Percentiles rank a stretch among this genome's conserved stretches.
These are phyloP conservation scores for Achatina immaculata DNA, from an alignment of 1,140 invertebrate genomes.

Conservation along the genomic window DNA sequence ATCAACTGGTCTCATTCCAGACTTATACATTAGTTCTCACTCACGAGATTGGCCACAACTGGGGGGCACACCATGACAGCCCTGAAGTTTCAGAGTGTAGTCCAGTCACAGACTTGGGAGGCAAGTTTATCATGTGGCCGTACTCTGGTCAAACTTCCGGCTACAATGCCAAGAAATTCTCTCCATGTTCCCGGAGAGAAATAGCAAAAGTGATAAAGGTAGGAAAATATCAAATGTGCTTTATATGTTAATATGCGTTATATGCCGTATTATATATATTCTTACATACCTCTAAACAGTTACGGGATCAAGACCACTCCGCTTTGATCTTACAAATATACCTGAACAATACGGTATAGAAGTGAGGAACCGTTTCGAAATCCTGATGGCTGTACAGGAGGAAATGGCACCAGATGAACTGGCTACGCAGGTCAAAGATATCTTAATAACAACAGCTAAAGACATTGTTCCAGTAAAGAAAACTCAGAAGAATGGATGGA, in stretches of 20 bases:
- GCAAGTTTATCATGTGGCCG: constrained; percentile 28
- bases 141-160: background rate
- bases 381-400: no score
- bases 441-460: no score
- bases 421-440: no score
- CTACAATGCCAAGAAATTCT: background rate
- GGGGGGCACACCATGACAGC: constrained; percentile 16
- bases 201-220: background rate
- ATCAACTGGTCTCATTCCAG: no score
- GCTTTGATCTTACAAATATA: no score
- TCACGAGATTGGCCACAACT: constrained; percentile 32
- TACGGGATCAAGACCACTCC: no score
- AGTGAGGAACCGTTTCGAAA: no score
- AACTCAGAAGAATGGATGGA: no score
- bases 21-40: background rate
- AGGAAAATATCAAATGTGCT: background rate
- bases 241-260: background rate
- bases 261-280: background rate
- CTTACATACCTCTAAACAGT: no score
- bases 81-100: background rate
- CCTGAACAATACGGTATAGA: no score
- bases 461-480: no score
- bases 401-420: no score
- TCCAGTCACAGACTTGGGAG: background rate
- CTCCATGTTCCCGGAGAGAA: background rate